A percentile compares a stretch with the other conserved stretches of the same genome.
Evolutionary conservation across 2,888 invertebrate genomes (phyloP).

Genomic region (Torymus texanus): DNA sequence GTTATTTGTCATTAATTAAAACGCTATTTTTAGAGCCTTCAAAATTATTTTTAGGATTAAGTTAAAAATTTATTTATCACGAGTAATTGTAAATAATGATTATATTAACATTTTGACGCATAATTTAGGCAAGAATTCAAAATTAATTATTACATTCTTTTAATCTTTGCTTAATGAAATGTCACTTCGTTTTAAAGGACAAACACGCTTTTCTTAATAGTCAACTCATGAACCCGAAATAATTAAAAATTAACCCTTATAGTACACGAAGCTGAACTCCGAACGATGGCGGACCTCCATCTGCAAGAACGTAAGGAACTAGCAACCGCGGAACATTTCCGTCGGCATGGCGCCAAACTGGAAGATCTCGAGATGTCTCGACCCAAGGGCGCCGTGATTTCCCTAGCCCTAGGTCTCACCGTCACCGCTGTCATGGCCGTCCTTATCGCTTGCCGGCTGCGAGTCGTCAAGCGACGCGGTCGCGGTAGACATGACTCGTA

Average conservation of each 20-base stretch:
- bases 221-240: neutral
- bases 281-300: conserved; percentile 43
- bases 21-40: no score
- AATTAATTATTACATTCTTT: no score
- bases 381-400: conserved; percentile 88
- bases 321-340: conserved; percentile 67
- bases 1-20: no score
- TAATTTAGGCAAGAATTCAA: no score
- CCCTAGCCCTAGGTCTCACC: conserved; percentile 86
- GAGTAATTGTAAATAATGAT: no score
- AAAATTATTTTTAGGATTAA: no score
- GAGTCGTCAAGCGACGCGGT: conserved; percentile 84
- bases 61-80: no score
- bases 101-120: no score
- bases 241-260: conserved; percentile 3
- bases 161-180: no score
- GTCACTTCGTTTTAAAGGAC: no score
- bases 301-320: conserved; percentile 52
- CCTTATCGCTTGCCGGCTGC: conserved; percentile 88
- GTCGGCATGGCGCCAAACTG: conserved; percentile 56
- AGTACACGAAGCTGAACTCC: conserved; percentile 52
- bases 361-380: conserved; percentile 71
- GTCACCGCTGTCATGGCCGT: conserved; percentile 88
- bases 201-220: no score
- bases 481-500: conserved; percentile 88